Percentiles rank a stretch among this genome's conserved stretches.
phyloP scores from a whole-genome alignment of 2,888 invertebrate genomes.

The Drosophila koepferae region DNA sequence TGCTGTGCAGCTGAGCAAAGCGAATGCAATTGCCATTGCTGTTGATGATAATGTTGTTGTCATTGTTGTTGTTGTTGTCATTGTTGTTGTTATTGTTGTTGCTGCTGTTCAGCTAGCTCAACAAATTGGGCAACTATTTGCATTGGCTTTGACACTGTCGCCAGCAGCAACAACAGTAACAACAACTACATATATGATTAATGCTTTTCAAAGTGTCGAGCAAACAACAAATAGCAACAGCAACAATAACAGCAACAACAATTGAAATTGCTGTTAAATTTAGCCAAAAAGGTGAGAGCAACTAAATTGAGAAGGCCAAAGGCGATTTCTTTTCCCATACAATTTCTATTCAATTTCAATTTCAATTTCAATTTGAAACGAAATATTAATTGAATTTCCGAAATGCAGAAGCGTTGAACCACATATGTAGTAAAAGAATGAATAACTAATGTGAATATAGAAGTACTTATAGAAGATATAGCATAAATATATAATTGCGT shows the following conservation, averaged over 20 bases:
- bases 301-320: constrained; percentile 17
- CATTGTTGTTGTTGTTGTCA: constrained; percentile 11
- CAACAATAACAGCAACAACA: constrained; percentile 28
- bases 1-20: constrained; percentile 74
- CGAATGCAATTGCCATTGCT: constrained; percentile 51
- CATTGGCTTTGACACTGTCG: constrained; percentile 71
- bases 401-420: neutral
- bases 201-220: constrained; percentile 47
- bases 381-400: neutral
- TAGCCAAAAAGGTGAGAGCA: constrained; percentile 35
- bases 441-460: neutral
- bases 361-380: constrained; percentile 3
- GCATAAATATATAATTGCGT: too few species aligned
- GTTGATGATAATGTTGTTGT: constrained; percentile 26
- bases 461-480: too few species aligned
- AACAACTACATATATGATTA: constrained; percentile 38
- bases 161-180: constrained; percentile 32
- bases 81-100: constrained; percentile 38
- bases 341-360: constrained; percentile 10
- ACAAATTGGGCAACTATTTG: constrained; percentile 52
- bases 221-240: constrained; percentile 30
- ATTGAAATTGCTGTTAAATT: constrained; percentile 44
- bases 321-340: constrained; percentile 2
- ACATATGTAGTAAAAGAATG: neutral
- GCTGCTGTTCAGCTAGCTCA: constrained; percentile 27